phyloP scores from a whole-genome alignment of 2,888 invertebrate genomes.

The Acanthosepion pharaonis region DNA sequence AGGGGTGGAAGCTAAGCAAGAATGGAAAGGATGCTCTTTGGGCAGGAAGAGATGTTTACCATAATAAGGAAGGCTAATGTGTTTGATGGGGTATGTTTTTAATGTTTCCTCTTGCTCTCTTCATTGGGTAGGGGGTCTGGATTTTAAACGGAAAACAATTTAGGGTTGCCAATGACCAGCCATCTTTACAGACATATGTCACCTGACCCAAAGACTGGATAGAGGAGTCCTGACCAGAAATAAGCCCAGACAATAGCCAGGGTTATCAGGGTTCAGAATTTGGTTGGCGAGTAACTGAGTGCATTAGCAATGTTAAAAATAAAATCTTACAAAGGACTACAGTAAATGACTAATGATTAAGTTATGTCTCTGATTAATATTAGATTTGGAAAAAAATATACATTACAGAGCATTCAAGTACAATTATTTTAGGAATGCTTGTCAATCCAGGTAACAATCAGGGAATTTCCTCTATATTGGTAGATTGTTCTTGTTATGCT shows the following conservation, averaged over 20 bases:
- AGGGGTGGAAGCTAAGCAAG: background rate
- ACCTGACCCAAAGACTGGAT: background rate
- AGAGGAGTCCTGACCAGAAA: background rate
- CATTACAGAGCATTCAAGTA: background rate
- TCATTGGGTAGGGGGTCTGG: background rate
- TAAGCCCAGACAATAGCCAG: background rate
- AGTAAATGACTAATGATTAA: background rate
- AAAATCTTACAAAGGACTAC: background rate
- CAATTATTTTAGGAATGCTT: background rate
- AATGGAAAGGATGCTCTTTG: background rate
- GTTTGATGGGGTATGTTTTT: background rate
- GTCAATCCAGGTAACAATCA: no score
- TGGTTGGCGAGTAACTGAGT: background rate
- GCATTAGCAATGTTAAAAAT: background rate
- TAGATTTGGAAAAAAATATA: background rate
- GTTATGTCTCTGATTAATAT: background rate
- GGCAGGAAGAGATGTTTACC: background rate
- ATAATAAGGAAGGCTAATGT: background rate
- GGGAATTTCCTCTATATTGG: no score
- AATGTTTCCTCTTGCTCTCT: background rate
- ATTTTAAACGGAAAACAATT: background rate
- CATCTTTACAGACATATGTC: background rate
- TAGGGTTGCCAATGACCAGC: background rate
- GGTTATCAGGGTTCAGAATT: background rate
- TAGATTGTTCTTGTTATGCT: no score